Base-by-base conservation (phyloP, 2,113 vertebrate species). In the Albula goreensis region DNA sequence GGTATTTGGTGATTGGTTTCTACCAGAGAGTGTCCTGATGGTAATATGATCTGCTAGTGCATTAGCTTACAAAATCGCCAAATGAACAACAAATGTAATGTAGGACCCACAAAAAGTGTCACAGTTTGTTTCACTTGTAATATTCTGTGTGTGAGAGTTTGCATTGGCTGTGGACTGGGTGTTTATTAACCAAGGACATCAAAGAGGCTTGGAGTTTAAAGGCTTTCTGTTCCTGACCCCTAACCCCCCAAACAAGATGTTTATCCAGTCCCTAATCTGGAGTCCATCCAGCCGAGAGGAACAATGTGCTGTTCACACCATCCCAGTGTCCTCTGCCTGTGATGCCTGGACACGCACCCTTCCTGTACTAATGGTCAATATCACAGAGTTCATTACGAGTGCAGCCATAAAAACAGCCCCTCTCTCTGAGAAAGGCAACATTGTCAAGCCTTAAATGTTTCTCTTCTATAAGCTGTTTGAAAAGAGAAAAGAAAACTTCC, bases 401-500 rank as follows among this genome's bases (percentile, higher is more conserved):
- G 91, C 91, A 93, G 91, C 93, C 92, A 94, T 95, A 94, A 92
- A 94, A 85, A 81, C 12, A 79, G 90, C 90, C 88, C 88, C 87
- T 91, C 25, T 89, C 92, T 89, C 85, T 91, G 92, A 91, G 88
- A 94, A 89, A 90, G 88, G 91, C 88, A 84, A 88, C 90, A 90
- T 82, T 88, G 82, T 94, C 91, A 86, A 89, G 95, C 91, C 87
- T 94, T 94, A 81, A 92, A 93, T 92, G 90, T 90, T 91, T 91
- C 94, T 82, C 90, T 90, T 92, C 91, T 91, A 92, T 93, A 93
- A 95, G 94, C 78, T 91, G 95, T 95, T 94, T 92, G 85, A 93
- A 90, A 95, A 94, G 89, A 95, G 94, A 96, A 97, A 97, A 95
- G 95, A 95, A 97, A 97, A 97, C 95, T 96, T 98, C 96, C 95